Evolutionary conservation across 2,888 invertebrate genomes (phyloP).

Genomic region (Embidobia sp.): DNA sequence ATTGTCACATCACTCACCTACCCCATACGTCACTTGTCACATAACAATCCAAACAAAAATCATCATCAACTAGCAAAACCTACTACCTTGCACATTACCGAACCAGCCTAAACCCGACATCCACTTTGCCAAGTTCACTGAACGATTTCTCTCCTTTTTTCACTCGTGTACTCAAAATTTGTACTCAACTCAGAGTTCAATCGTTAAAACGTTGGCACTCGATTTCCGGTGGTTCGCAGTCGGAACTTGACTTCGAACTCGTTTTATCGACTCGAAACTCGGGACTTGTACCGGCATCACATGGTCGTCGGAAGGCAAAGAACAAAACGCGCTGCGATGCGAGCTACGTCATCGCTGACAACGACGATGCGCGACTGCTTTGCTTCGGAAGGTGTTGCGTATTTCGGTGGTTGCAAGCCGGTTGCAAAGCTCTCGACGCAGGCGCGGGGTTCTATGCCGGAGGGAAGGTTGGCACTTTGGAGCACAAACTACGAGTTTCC

Average conservation of each 20-base stretch:
- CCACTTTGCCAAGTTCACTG: too few relatives aligned
- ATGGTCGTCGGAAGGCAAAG: constrained; percentile 28
- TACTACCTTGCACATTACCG: constrained; percentile 29
- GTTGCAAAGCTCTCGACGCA: constrained; percentile 67
- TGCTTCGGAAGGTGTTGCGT: constrained; percentile 65
- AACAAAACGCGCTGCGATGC: constrained; percentile 21
- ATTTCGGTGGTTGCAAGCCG: constrained; percentile 67
- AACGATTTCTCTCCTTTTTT: too few relatives aligned
- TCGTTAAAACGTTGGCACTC: too few relatives aligned
- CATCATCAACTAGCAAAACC: constrained; percentile 33
- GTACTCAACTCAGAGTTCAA: too few relatives aligned
- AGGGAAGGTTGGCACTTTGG: constrained; percentile 44
- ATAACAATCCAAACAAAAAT: constrained; percentile 36
- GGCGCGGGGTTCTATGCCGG: constrained; percentile 67
- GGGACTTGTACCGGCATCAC: constrained; percentile 22
- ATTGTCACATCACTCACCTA: constrained; percentile 76
- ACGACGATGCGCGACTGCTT: constrained; percentile 74
- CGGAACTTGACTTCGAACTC: neutral
- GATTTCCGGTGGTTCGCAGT: too few relatives aligned
- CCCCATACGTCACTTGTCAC: constrained; percentile 61
- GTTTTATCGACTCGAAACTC: too few relatives aligned
- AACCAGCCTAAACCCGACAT: too few relatives aligned
- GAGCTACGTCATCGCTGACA: constrained; percentile 68
- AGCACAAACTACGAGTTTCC: constrained; percentile 75
- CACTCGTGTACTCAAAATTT: too few relatives aligned